These are phyloP conservation scores for Aphelenchoides avenae DNA, from an alignment of 1,140 invertebrate genomes.

Conservation along the genomic window DNA sequence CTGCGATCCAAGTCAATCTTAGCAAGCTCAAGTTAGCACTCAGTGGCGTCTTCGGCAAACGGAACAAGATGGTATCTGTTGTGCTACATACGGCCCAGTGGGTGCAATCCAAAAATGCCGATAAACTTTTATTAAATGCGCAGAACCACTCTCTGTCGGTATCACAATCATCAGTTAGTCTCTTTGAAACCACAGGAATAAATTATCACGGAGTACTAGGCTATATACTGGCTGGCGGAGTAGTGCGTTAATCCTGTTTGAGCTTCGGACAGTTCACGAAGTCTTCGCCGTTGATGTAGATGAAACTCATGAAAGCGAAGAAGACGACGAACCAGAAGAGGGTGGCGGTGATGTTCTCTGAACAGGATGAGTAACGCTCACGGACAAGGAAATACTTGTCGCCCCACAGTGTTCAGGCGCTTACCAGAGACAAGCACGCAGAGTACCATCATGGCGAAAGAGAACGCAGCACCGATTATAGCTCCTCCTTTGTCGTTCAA, in stretches of 20 bases:
- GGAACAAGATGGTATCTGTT: too few species aligned
- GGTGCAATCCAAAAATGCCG: too few species aligned
- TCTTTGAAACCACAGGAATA: too few species aligned
- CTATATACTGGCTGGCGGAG: too few species aligned
- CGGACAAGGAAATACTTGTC: not conserved
- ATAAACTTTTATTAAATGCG: too few species aligned
- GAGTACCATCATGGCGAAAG: slow-evolving; percentile 51
- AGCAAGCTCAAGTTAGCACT: too few species aligned
- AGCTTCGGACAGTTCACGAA: slow-evolving; percentile 54
- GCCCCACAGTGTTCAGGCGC: not conserved
- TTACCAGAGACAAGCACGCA: slow-evolving; percentile 51
- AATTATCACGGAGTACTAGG: too few species aligned
- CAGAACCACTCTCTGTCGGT: too few species aligned
- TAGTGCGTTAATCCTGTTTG: slow-evolving; percentile 47
- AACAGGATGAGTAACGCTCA: slow-evolving; percentile 7
- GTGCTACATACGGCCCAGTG: too few species aligned
- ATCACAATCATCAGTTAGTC: too few species aligned
- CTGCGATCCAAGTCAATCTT: too few species aligned
- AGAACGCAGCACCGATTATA: slow-evolving; percentile 44
- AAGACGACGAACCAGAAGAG: slow-evolving; percentile 56
- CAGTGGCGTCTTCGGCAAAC: too few species aligned
- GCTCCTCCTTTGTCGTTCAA: slow-evolving; percentile 51
- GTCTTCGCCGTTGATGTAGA: slow-evolving; percentile 57
- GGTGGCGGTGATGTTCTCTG: slow-evolving; percentile 51
- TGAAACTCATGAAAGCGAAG: slow-evolving; percentile 47